phyloP scores from a whole-genome alignment of 2,888 invertebrate species.

The Cephalotes varians region DNA sequence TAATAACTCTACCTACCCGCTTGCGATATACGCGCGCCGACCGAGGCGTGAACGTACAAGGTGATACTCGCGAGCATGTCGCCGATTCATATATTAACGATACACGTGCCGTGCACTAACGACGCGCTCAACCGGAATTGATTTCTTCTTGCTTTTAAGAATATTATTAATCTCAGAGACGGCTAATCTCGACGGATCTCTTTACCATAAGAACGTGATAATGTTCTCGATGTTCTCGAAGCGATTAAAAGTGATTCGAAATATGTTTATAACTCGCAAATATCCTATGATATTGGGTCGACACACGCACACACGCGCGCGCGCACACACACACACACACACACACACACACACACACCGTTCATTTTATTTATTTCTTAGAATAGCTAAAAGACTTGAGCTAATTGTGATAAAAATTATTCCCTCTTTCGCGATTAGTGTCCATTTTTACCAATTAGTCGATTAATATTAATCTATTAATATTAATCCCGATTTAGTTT shows the following conservation, averaged over 20 bases:
- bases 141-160: neutral
- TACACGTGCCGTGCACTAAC: neutral
- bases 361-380: neutral
- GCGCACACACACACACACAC: too few species aligned
- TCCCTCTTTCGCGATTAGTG: too few species aligned
- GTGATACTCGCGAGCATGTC: constrained; percentile 32
- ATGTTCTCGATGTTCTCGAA: neutral
- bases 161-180: neutral
- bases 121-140: neutral
- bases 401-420: neutral
- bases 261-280: neutral
- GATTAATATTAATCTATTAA: too few species aligned
- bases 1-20: constrained; percentile 74
- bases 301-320: neutral
- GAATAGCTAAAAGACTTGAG: neutral
- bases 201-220: neutral
- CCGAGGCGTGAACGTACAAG: constrained; percentile 46
- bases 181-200: neutral
- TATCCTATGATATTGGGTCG: neutral
- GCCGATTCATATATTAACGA: constrained; percentile 28
- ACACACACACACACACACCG: neutral
- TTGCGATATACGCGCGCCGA: constrained; percentile 56
- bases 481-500: neutral
- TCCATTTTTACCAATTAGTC: too few species aligned
- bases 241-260: neutral